Conservation (phyloP, 2,888 invertebrate species). For the Lumbricus terrestris region DNA sequence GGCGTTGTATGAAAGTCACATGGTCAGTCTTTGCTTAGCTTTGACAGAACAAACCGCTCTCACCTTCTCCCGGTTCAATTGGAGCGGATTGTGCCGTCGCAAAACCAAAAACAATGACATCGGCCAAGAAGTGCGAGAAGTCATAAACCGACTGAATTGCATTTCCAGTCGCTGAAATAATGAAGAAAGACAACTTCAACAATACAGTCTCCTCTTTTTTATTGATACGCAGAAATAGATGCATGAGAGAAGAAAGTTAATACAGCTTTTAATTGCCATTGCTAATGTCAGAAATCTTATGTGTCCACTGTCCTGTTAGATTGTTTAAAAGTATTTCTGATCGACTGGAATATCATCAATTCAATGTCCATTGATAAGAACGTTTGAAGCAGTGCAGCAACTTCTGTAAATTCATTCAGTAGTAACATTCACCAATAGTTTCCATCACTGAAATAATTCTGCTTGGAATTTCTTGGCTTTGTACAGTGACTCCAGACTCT, state of each 20-base stretch:
- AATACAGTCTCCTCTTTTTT: neutral
- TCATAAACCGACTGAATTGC: constrained; percentile 60
- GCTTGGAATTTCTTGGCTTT: neutral
- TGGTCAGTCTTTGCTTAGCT: too few relatives aligned
- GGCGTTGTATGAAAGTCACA: too few relatives aligned
- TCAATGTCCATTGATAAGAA: too few relatives aligned
- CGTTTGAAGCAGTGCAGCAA: too few relatives aligned
- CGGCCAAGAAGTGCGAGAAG: constrained; percentile 66
- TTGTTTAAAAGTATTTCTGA: too few relatives aligned
- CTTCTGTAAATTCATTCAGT: neutral
- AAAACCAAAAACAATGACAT: constrained; percentile 72
- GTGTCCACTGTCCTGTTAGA: too few relatives aligned
- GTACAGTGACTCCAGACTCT: neutral
- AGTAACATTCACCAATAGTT: neutral
- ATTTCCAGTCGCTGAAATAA: constrained; percentile 47
- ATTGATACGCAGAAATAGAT: too few relatives aligned
- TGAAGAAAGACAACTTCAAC: too few relatives aligned
- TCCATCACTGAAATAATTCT: neutral
- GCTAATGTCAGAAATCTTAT: neutral
- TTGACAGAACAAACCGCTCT: constrained; percentile 26
- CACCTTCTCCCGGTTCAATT: constrained; percentile 62
- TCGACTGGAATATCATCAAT: too few relatives aligned
- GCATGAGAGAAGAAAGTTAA: neutral
- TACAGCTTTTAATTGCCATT: neutral
- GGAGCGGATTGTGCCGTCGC: constrained; percentile 73